Base-by-base conservation (phyloP, 2,888 invertebrate species). In the Dimorphilus gyrociliatus region DNA sequence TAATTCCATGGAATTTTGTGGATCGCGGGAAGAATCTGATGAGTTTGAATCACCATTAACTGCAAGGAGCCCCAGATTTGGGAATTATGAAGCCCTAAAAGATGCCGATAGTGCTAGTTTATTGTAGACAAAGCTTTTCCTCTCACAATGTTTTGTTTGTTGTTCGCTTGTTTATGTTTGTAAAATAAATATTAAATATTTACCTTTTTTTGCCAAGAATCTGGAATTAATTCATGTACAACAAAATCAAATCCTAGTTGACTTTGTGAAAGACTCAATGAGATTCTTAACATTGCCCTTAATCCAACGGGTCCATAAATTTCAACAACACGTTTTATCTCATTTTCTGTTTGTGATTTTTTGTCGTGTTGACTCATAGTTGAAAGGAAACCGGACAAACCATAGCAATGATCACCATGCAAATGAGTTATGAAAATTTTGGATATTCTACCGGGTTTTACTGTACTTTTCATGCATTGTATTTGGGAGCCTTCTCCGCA, bases 371-470 rank as follows among this genome's bases (percentile, higher is more conserved):
- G 50, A 28, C 56, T 53, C 23, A 65, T 38, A 1, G 62, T 63
- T 40, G 63, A 63, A 36, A 65, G 34, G 5, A 65, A 40, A 7
- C 65, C 65, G 3, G 64, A 63, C 18, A 65, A 41, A 4, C 65
- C 65, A 52, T 60, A 65, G 34, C 62, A 58, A 51, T 66, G 66
- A 42, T 66, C 66, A 14, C 66, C 66, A 50, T 66, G 65, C 10
- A 66, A 50, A 52, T 66, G 65, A 14, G 65, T 58, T 19, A 66
- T 61, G 41, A 66, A 66, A 23, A 65, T 55, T 39, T 57, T 60
- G 28, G 45, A 50, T 18, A 65, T 51, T 36, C 50, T 56, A 16
- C 60, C 53, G n/a, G 53, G 42, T 33, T 50, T 53, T 3, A 53
- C 34, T 2, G 30, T 29, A 35, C 56, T 57, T 32, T 51, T 59